A percentile compares a stretch with the other conserved stretches of the same genome.
Conservation (phyloP, 2,888 invertebrate genomes). For the Tetranychus piercei region DNA sequence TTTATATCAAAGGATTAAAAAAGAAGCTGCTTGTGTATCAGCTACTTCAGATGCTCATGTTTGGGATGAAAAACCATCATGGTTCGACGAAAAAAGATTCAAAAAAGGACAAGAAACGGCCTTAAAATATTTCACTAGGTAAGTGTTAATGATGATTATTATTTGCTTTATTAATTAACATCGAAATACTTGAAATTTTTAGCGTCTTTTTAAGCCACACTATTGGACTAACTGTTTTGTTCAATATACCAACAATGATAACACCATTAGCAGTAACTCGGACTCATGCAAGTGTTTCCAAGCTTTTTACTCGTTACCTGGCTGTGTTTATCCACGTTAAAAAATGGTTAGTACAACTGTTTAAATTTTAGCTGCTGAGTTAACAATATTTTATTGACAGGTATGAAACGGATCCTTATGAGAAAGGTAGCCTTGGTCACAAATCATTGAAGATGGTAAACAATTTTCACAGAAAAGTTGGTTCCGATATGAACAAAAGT, state of each 20-base stretch:
- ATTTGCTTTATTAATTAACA: neutral
- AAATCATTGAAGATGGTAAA: slow-evolving; percentile 36
- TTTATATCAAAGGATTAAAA: slow-evolving; percentile 4
- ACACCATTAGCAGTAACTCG: slow-evolving; percentile 23
- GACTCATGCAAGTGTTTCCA: slow-evolving; percentile 19
- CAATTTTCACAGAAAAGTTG: slow-evolving; percentile 34
- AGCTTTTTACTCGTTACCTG: slow-evolving; percentile 49
- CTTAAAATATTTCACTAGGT: slow-evolving; percentile 19
- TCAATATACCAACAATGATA: slow-evolving; percentile 24
- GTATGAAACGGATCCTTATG: slow-evolving; percentile 51
- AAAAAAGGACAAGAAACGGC: slow-evolving; percentile 15
- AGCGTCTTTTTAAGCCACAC: slow-evolving; percentile 27
- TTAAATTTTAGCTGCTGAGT: neutral
- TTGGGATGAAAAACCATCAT: slow-evolving; percentile 14
- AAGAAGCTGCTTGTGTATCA: slow-evolving; percentile 1
- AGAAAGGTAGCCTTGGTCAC: slow-evolving; percentile 37
- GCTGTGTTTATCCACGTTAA: slow-evolving; percentile 56
- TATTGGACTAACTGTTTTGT: slow-evolving; percentile 24
- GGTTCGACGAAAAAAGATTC: slow-evolving; percentile 19
- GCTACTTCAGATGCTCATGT: slow-evolving; percentile 9
- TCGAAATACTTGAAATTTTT: neutral
- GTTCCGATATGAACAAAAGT: slow-evolving; percentile 30
- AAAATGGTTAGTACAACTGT: slow-evolving; percentile 44
- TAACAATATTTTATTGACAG: slow-evolving; percentile 36
- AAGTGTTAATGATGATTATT: slow-evolving; percentile 5